Evolutionary conservation across 2,888 invertebrate genomes (phyloP).

Genomic region (Megalurothrips usitatus): DNA sequence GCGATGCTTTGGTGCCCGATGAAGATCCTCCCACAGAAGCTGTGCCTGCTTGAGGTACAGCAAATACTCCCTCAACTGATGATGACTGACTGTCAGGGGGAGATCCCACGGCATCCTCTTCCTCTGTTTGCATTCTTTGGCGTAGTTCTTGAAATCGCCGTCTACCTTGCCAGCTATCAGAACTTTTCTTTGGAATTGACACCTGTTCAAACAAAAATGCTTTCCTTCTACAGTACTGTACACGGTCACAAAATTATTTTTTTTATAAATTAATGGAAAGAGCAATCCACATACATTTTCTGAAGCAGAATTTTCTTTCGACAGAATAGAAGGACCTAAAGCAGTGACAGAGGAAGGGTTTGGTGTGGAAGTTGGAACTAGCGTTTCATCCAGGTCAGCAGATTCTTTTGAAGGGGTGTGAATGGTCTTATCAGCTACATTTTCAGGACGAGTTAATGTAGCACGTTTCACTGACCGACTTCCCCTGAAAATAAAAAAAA

Average conservation of each 20-base stretch:
- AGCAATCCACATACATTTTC: neutral
- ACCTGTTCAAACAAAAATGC: constrained; percentile 45
- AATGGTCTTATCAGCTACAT: neutral
- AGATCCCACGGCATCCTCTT: constrained; percentile 61
- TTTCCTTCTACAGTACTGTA: constrained; percentile 34
- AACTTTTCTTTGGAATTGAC: constrained; percentile 42
- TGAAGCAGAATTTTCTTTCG: neutral
- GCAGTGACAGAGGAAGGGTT: constrained; percentile 17
- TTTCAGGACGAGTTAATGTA: neutral
- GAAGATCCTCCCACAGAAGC: neutral
- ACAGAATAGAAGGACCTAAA: neutral
- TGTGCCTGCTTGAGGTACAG: constrained; percentile 47
- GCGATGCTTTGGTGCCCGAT: constrained; percentile 54
- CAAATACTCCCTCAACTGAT: constrained; percentile 72
- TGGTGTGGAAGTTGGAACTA: constrained; percentile 36
- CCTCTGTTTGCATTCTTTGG: constrained; percentile 81
- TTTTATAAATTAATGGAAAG: neutral
- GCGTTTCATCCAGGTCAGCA: neutral
- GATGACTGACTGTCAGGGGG: constrained; percentile 73
- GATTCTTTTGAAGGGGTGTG: neutral
- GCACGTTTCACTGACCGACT: neutral
- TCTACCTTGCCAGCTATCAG: constrained; percentile 53
- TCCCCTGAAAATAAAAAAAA: neutral
- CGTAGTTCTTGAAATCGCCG: constrained; percentile 78
- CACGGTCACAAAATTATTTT: constrained; percentile 36